These are phyloP conservation scores for Apeira syringaria DNA, from an alignment of 2,888 invertebrate species.

Conservation along the genomic window DNA sequence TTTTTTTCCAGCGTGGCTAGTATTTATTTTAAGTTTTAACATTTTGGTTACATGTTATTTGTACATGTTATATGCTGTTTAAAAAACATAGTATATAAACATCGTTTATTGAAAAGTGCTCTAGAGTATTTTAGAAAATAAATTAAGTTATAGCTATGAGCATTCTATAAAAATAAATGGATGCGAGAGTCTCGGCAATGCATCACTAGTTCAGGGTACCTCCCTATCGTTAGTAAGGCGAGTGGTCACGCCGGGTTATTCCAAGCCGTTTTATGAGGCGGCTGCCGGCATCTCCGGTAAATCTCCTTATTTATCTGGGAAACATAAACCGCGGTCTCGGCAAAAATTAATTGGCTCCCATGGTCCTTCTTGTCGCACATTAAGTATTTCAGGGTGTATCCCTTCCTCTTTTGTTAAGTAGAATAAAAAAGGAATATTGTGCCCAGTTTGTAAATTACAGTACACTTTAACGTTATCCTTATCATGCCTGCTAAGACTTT, in stretches of 20 bases:
- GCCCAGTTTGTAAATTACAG: too few species aligned
- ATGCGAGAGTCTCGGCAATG: not conserved
- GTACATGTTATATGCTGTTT: too few species aligned
- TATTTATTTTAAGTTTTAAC: too few species aligned
- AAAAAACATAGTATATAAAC: too few species aligned
- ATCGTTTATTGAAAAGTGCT: too few species aligned
- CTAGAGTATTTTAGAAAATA: too few species aligned
- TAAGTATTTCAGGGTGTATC: conserved; percentile 65
- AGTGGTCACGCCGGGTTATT: conserved; percentile 66
- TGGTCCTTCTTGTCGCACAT: conserved; percentile 68
- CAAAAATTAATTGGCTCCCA: conserved; percentile 80
- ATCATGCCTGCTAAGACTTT: too few species aligned
- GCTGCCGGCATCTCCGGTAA: conserved; percentile 70
- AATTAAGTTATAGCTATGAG: too few species aligned
- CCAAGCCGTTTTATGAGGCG: conserved; percentile 70
- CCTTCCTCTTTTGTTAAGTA: conserved; percentile 27
- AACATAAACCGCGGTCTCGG: conserved; percentile 78
- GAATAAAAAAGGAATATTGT: not conserved
- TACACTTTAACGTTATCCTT: too few species aligned
- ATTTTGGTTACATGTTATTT: too few species aligned
- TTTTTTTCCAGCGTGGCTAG: too few species aligned
- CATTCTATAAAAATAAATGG: too few species aligned
- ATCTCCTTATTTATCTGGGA: conserved; percentile 81
- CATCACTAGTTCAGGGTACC: conserved; percentile 30
- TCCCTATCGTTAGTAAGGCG: conserved; percentile 51